Percentiles rank a stretch among this genome's conserved stretches.
These are phyloP conservation scores for Tenthredo notha DNA, from an alignment of 2,888 invertebrate species.

Conservation along the genomic window DNA sequence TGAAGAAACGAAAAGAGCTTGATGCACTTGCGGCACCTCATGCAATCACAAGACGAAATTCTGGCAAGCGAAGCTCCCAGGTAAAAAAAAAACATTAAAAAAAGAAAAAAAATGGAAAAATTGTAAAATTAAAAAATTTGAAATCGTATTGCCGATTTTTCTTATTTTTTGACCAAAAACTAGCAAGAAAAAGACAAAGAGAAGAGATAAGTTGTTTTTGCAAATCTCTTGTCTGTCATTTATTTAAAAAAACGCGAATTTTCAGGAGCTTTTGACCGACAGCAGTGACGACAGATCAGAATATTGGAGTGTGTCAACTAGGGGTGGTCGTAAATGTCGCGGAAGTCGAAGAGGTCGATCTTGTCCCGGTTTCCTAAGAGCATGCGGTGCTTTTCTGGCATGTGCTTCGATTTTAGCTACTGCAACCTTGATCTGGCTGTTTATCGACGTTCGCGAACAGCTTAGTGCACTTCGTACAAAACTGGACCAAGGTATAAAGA, in stretches of 20 bases:
- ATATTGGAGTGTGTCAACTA: conserved; percentile 75
- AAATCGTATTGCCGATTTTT: background rate
- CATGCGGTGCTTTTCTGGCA: conserved; percentile 82
- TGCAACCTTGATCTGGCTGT: conserved; percentile 84
- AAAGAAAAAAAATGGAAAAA: conserved; percentile 27
- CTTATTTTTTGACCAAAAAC: background rate
- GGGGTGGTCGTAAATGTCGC: conserved; percentile 69
- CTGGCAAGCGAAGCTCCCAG: conserved; percentile 75
- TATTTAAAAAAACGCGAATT: conserved; percentile 56
- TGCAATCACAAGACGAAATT: conserved; percentile 76
- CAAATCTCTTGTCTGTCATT: background rate
- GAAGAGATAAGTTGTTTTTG: background rate
- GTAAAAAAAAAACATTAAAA: conserved; percentile 65
- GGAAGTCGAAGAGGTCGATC: conserved; percentile 72
- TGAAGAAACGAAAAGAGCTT: conserved; percentile 88
- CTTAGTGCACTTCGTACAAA: conserved; percentile 83
- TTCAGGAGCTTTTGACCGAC: conserved; percentile 84
- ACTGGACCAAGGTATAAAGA: conserved; percentile 83
- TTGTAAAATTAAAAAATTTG: conserved; percentile 38
- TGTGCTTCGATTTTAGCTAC: conserved; percentile 84
- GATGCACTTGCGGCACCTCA: conserved; percentile 85
- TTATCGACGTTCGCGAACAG: conserved; percentile 85
- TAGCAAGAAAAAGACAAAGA: background rate
- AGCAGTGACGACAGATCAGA: conserved; percentile 83
- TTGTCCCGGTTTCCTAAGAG: conserved; percentile 81